Base-by-base conservation (phyloP, 1,140 invertebrate species). In the Meloidogyne floridensis region DNA sequence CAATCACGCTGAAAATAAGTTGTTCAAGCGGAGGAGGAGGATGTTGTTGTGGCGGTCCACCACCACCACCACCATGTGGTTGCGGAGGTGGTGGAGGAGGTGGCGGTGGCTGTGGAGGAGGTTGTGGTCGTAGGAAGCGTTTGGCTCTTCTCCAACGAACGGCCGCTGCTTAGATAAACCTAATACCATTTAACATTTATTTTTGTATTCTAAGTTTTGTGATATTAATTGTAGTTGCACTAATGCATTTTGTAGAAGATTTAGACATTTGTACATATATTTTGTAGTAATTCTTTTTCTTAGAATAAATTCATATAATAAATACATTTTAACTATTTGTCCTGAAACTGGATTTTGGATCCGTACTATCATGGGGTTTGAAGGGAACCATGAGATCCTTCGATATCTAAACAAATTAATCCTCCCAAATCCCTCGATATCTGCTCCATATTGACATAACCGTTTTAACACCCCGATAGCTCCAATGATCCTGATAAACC, bases 71-170 rank as follows among this genome's bases (percentile, higher is more conserved):
- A 15, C 2, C 2, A 5, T n/a, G 5, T 6, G 13, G 59, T 18
- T 0, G 59, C 1, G 59, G 59, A 65, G 2, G n/a, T 2, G 15
- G 59, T 5, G 15, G 59, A 4, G 59, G 59, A 13, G 59, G 59
- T 5, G 15, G 59, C 2, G 59, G 59, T 5, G 59, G 59, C n/a
- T 15, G 59, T 6, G 15, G 59, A 5, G 59, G 59, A 11, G 2
- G 59, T n/a, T 65, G 59, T n/a, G 59, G 59, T 65, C 59, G 59
- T 65, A 65, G 59, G 5, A 65, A 65, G 59, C 59, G 59, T 18
- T 65, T 65, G 59, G 59, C 59, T n/a, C 59, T 65, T 65, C 59
- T 65, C 7, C 59, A 65, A 65, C 59, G 59, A n/a, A 65, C 59
- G 7, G 59, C 59, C n/a, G 59, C 59, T 65, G 4, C 15, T n/a